A percentile compares a stretch with the other conserved stretches of the same genome.
These are phyloP conservation scores for Aradus depressus DNA, from an alignment of 2,888 invertebrate species.

Conservation along the genomic window DNA sequence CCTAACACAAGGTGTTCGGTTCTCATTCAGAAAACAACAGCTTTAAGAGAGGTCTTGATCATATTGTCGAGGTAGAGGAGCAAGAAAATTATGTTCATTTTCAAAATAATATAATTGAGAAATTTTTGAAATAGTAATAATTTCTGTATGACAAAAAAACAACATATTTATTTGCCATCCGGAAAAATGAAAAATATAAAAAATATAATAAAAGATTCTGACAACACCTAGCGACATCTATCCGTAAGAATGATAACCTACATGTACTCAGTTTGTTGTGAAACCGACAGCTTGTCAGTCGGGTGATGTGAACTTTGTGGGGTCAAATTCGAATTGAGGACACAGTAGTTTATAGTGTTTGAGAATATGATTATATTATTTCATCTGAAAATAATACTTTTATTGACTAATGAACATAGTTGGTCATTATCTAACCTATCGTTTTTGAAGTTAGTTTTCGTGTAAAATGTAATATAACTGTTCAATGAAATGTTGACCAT, in stretches of 20 bases:
- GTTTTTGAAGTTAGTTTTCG: too few species aligned
- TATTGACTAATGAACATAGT: too few species aligned
- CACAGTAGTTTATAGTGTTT: conserved; percentile 4
- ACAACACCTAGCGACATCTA: conserved; percentile 8
- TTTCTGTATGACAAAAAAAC: background rate
- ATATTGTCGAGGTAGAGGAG: background rate
- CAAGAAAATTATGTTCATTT: background rate
- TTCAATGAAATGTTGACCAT: too few species aligned
- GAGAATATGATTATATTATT: background rate
- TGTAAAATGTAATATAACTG: too few species aligned
- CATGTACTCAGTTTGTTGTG: conserved; percentile 16
- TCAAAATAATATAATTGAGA: background rate
- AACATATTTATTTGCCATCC: too few species aligned
- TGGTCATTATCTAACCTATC: too few species aligned
- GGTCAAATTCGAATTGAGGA: conserved; percentile 17
- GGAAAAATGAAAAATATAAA: too few species aligned
- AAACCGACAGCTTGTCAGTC: conserved; percentile 15
- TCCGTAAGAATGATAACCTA: conserved; percentile 15
- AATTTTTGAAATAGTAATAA: background rate
- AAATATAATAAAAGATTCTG: background rate
- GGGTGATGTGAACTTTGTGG: conserved; percentile 12
- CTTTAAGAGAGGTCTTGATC: conserved; percentile 11
- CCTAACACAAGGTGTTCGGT: conserved; percentile 8
- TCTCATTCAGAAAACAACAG: conserved; percentile 19
- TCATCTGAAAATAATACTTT: too few species aligned